A percentile compares a stretch with the other conserved stretches of the same genome.
Conservation (phyloP, 2,797 vertebrate genomes). For the Dendrocincla fuliginosa region DNA sequence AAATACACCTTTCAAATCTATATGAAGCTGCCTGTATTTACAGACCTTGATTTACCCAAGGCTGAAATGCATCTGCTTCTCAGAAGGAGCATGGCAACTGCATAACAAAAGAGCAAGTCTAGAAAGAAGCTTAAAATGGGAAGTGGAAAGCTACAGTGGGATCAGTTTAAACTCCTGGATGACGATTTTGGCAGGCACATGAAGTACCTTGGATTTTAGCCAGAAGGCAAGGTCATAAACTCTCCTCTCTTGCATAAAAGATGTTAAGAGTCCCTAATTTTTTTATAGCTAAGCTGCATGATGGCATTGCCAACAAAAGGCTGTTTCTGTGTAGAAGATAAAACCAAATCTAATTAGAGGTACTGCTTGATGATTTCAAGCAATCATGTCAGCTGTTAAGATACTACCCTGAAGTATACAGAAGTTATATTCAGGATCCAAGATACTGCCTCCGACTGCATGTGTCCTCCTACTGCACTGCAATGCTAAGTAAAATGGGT, state of each 20-base stretch:
- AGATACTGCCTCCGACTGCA: not conserved
- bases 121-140: conserved; percentile 28
- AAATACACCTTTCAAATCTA: not conserved
- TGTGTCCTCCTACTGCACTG: not conserved
- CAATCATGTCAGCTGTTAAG: not conserved
- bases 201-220: not conserved
- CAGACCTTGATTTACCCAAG: not conserved
- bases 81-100: not conserved
- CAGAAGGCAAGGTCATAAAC: conserved; percentile 31
- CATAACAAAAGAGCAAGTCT: conserved; percentile 10
- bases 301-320: conserved; percentile 3
- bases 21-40: not conserved
- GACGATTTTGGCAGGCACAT: conserved; percentile 41
- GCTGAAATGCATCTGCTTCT: not conserved
- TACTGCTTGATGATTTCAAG: not conserved
- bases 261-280: not conserved
- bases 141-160: conserved; percentile 3
- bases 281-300: not conserved
- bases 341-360: conserved; percentile 19
- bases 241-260: conserved; percentile 2
- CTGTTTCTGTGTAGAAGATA: not conserved
- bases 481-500: not conserved
- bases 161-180: conserved; percentile 29
- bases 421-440: not conserved
- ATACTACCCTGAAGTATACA: not conserved